A percentile compares a stretch with the other conserved stretches of the same genome.
phyloP scores from a whole-genome alignment of 2,113 vertebrate genomes.

The Oceanites oceanicus region DNA sequence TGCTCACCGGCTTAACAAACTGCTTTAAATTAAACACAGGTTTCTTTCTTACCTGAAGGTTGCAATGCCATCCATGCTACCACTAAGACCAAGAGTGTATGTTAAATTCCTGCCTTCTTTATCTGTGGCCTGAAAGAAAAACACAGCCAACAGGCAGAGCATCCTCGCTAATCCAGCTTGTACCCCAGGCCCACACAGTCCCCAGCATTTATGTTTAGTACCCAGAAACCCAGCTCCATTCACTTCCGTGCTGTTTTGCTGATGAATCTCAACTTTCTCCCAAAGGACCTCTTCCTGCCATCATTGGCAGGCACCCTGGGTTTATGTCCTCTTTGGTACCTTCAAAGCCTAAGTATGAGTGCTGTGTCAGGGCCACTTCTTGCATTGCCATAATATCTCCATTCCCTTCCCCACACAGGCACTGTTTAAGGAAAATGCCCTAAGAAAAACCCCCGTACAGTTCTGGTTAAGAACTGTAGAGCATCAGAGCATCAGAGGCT shows the following conservation, averaged over 20 bases:
- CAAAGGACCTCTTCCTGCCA: neutral
- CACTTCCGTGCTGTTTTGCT: neutral
- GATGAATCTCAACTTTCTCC: neutral
- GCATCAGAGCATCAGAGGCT: neutral
- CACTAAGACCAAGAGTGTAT: neutral
- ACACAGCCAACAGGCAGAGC: neutral
- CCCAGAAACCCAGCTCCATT: neutral
- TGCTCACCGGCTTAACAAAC: neutral
- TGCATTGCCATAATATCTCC: neutral
- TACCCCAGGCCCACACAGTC: neutral
- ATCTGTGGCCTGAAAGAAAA: neutral
- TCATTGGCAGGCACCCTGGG: rapidly evolving
- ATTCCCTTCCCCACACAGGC: neutral
- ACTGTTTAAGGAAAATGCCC: neutral
- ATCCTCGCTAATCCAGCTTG: neutral
- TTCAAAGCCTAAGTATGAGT: neutral
- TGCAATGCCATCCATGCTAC: neutral
- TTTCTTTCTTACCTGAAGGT: neutral
- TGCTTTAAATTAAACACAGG: neutral
- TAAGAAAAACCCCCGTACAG: neutral
- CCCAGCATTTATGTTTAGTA: neutral
- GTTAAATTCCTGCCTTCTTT: neutral
- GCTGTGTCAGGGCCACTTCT: neutral
- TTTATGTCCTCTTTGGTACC: neutral
- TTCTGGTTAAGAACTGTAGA: neutral